These are phyloP conservation scores for Liodrosophila aerea DNA, from an alignment of 2,888 invertebrate genomes.

Conservation along the genomic window DNA sequence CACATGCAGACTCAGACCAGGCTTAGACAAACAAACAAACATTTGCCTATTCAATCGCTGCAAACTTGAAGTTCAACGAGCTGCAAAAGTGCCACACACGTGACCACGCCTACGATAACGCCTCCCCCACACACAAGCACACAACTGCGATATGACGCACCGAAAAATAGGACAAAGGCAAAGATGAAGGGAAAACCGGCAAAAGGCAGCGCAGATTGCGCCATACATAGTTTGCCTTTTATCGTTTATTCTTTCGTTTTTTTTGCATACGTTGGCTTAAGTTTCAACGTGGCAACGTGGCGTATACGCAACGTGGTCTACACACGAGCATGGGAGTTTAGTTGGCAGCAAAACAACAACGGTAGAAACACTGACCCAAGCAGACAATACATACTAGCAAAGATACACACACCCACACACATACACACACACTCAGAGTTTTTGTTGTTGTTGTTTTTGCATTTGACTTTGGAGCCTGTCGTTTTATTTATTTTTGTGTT, in stretches of 20 bases:
- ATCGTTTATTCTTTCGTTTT: conserved; percentile 9
- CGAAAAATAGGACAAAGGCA: neutral
- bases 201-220: conserved; percentile 23
- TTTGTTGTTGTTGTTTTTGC: conserved; percentile 14
- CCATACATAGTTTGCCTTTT: conserved; percentile 23
- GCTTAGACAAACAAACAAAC: conserved; percentile 8
- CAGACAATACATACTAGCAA: conserved; percentile 10
- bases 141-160: conserved; percentile 11
- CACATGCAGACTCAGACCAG: neutral
- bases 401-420: neutral
- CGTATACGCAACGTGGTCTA: conserved; percentile 39
- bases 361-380: conserved; percentile 19
- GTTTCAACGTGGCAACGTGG: conserved; percentile 30
- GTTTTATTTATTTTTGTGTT: conserved; percentile 27
- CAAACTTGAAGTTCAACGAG: conserved; percentile 35
- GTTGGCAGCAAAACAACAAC: conserved; percentile 3
- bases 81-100: conserved; percentile 31
- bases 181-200: conserved; percentile 2
- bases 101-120: conserved; percentile 29
- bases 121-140: conserved; percentile 2
- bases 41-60: conserved; percentile 29
- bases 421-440: neutral
- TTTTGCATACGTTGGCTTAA: conserved; percentile 49
- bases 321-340: conserved; percentile 1
- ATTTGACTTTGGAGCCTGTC: conserved; percentile 22